Evolutionary conservation across 2,888 invertebrate genomes (phyloP), one percentile per base, ranked within the genome.

Genomic region (Cremastinae sp.): DNA sequence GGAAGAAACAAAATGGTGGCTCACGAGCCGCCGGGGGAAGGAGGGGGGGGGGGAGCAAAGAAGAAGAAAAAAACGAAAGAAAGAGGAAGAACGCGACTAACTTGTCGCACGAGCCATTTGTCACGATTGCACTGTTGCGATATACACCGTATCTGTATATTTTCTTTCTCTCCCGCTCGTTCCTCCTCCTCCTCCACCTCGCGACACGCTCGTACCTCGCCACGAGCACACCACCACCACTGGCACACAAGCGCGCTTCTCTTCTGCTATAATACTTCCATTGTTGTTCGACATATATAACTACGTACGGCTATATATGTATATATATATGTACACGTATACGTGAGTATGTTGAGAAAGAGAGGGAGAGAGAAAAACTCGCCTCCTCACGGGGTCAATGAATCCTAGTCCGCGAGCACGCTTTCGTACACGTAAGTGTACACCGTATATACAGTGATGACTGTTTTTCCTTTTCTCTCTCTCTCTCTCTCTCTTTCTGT

Each of bases 261-360:
- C 41, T 56, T 56, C 16, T 65, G 64, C 76, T 59, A 69, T 76
- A 64, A 73, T 76, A 72, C 76, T 76, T 68, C 76, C 73, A 73
- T 75, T 75, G 72, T 76, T 73, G 72, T 76, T 73, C 73, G 68
- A 51, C 58, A 58, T 47, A 61, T 34, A 49, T 61, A n/a, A n/a
- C n/a, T n/a, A n/a, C n/a, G n/a, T n/a, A n/a, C n/a, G n/a, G n/a
- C n/a, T n/a, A n/a, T n/a, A n/a, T n/a, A n/a, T n/a, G n/a, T n/a
- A n/a, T n/a, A n/a, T n/a, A n/a, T n/a, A n/a, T n/a, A n/a, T n/a
- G n/a, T n/a, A n/a, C n/a, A n/a, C n/a, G n/a, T n/a, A n/a, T n/a
- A n/a, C 49, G n/a, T n/a, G n/a, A n/a, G n/a, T n/a, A n/a, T n/a
- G n/a, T n/a, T n/a, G n/a, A 36, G 49, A 64, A 53, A 22, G 69